Base-by-base conservation (phyloP, 2,113 vertebrate species). In the Sprattus sprattus region DNA sequence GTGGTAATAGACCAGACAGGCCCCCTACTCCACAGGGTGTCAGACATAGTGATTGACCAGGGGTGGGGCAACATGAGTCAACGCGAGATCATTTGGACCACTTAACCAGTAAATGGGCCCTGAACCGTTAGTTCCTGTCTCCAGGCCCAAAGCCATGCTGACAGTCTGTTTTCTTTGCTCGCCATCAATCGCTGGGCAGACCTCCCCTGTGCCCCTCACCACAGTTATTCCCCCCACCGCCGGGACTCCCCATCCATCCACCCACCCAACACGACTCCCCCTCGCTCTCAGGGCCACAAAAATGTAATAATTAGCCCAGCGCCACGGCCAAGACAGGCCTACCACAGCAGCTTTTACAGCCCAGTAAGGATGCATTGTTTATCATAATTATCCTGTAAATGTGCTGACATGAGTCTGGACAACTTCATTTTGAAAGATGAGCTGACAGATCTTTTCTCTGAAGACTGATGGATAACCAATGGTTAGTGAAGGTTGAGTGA, bases 351-450 rank as follows among this genome's bases (percentile, higher is more conserved):
- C 28, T 71, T 71, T 71, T 71, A 71, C 64, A 28, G 25, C 8
- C 64, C 64, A 28, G 11, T 5, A 25, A 32, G 64, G 64, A 25
- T 8, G 8, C 25, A 13, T 32, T 71, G 64, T 71, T 71, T 71
- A 71, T 71, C 64, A 71, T 71, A 32, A 71, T 71, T 28, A 71
- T 71, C 64, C 64, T 25, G 32, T 71, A 71, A 71, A 71, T 15
- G 64, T 71, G 64, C 64, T 28, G 64, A 71, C 64, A 32, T 32
- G 64, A 71, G 32, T 71, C 64, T 71, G 64, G 64, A 25, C 32
- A 28, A 71, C 64, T 4, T 71, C n/a, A 13, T 71, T 32, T 28
- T 9, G 64, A 71, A 28, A 71, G 64, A 71, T 32, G 64, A 71
- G 8, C 64, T 32, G 64, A 71, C 64, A 15, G 9, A 71, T 71